Percentiles rank a stretch among this genome's conserved stretches.
Evolutionary conservation across 1,140 invertebrate species (phyloP).

Genomic region (Dendrolimus kikuchii): DNA sequence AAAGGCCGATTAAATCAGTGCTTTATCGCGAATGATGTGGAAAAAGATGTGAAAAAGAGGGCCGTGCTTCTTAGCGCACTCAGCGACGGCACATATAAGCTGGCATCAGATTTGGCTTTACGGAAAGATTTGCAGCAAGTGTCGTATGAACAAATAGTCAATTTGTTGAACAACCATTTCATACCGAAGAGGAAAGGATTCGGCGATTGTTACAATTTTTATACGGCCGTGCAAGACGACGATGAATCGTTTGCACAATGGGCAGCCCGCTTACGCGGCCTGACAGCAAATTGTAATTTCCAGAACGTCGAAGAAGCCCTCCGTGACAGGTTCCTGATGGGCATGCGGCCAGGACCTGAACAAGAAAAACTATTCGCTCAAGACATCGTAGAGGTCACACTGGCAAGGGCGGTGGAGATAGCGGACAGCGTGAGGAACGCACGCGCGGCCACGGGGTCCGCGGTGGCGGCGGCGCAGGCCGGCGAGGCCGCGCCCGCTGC

Average conservation of each 20-base stretch:
- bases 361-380: conserved; percentile 10
- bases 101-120: conserved; percentile 22
- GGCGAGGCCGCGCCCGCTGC: not conserved
- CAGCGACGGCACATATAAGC: conserved; percentile 20
- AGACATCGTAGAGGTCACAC: not conserved
- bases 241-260: conserved; percentile 20
- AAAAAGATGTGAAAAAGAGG: conserved; percentile 1
- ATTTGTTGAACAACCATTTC: conserved; percentile 25
- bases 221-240: conserved; percentile 17
- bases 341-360: conserved; percentile 7
- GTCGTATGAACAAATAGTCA: conserved; percentile 18
- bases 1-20: no score
- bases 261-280: conserved; percentile 25
- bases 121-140: conserved; percentile 22
- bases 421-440: not conserved
- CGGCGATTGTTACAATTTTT: conserved; percentile 25
- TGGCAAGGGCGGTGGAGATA: not conserved
- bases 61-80: conserved; percentile 22
- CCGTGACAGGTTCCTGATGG: no score
- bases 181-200: conserved; percentile 24
- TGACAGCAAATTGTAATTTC: conserved; percentile 22
- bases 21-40: not conserved
- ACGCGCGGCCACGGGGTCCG: not conserved
- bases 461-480: not conserved
- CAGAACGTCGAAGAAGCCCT: conserved; percentile 16